phyloP scores from a whole-genome alignment of 2,888 invertebrate genomes.

The Cordilura impudica region DNA sequence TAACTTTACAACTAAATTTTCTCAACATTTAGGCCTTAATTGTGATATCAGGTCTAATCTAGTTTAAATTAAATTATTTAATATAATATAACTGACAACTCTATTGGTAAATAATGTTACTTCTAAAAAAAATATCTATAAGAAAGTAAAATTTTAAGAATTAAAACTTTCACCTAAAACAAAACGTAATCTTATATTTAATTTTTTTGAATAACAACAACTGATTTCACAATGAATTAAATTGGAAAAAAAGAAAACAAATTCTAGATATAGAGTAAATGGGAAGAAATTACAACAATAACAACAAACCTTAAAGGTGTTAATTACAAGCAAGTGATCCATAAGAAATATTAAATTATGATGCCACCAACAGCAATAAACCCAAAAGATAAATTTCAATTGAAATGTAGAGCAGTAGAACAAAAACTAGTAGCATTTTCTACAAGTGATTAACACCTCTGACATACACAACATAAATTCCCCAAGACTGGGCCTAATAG shows the following conservation, averaged over 20 bases:
- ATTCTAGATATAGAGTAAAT: not conserved
- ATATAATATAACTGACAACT: too few relatives aligned
- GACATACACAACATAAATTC: not conserved
- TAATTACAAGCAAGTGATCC: conserved; percentile 45
- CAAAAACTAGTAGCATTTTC: conserved; percentile 27
- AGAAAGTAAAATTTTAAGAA: conserved; percentile 25
- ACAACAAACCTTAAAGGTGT: conserved; percentile 9
- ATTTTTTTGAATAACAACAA: conserved; percentile 6
- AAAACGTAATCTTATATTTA: not conserved
- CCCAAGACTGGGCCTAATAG: too few relatives aligned
- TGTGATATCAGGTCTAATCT: too few relatives aligned
- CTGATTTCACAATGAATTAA: not conserved
- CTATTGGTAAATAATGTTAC: too few relatives aligned
- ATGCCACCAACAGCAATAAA: not conserved
- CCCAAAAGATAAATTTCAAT: not conserved
- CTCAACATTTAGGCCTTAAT: too few relatives aligned
- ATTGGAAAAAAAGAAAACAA: conserved; percentile 2
- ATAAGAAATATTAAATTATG: too few relatives aligned
- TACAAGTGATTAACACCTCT: conserved; percentile 34
- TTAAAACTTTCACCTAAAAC: conserved; percentile 46
- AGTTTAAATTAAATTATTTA: too few relatives aligned
- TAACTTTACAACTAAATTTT: too few relatives aligned
- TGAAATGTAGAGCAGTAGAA: conserved; percentile 58
- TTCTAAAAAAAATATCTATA: too few relatives aligned
- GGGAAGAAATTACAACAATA: not conserved